Evolutionary conservation across 2,888 invertebrate species (phyloP).

Genomic region (Diploptera punctata): DNA sequence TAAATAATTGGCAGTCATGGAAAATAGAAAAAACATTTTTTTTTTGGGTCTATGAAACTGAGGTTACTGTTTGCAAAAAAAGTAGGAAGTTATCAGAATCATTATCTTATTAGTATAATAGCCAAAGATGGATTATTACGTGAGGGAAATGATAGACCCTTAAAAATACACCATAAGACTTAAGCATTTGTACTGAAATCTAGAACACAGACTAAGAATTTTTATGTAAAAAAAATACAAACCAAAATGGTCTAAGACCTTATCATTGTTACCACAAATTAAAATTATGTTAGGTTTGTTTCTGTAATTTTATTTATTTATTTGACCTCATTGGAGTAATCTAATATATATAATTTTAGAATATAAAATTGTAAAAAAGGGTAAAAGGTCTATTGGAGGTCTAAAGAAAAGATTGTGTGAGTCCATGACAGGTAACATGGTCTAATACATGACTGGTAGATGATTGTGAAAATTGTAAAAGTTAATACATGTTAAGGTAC

Average conservation of each 20-base stretch:
- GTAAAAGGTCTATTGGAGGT: too few species aligned
- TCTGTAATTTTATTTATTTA: too few species aligned
- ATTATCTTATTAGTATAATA: background rate
- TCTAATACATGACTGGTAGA: too few species aligned
- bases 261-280: conserved; percentile 14
- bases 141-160: background rate
- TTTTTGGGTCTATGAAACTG: conserved; percentile 7
- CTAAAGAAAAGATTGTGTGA: too few species aligned
- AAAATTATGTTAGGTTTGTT: background rate
- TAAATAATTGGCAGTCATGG: background rate
- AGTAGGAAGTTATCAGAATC: conserved; percentile 4
- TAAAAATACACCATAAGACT: background rate
- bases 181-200: background rate
- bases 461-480: too few species aligned
- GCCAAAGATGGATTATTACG: conserved; percentile 2
- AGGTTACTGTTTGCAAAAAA: background rate
- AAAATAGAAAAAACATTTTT: background rate
- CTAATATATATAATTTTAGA: too few species aligned
- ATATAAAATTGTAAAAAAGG: too few species aligned
- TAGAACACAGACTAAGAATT: background rate
- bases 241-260: conserved; percentile 19
- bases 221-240: background rate
- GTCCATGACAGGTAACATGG: too few species aligned
- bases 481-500: too few species aligned
- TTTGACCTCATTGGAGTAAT: too few species aligned